phyloP scores from a whole-genome alignment of 92 coral and sea anemone genomes.

The Scolanthus callimorphus region DNA sequence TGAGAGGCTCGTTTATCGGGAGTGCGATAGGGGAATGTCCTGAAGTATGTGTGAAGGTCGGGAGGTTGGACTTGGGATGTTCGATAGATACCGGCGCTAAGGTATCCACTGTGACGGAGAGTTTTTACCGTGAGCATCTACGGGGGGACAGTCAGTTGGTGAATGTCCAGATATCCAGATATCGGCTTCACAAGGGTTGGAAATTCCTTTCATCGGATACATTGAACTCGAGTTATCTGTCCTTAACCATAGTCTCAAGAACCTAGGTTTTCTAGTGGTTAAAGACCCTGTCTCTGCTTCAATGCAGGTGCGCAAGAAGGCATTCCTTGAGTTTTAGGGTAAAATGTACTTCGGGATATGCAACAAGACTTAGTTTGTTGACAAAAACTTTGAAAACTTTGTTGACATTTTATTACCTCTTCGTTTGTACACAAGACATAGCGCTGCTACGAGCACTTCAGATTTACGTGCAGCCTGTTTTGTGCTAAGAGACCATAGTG shows the following conservation, averaged over 20 bases:
- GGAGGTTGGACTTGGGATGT: not conserved
- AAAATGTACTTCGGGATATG: slow-evolving; percentile 37
- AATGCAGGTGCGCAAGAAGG: slow-evolving; percentile 20
- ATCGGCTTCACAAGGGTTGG: slow-evolving; percentile 45
- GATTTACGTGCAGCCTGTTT: no score
- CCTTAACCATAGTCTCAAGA: slow-evolving; percentile 12
- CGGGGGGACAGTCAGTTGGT: slow-evolving; percentile 22
- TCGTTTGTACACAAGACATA: no score
- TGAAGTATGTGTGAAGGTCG: not conserved
- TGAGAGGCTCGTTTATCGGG: not conserved
- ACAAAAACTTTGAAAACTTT: slow-evolving; percentile 39
- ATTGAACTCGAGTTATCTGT: slow-evolving; percentile 53
- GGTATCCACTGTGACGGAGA: not conserved
- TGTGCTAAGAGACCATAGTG: no score
- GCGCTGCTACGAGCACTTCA: no score
- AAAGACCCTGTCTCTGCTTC: slow-evolving; percentile 40
- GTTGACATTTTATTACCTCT: not conserved
- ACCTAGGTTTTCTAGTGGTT: slow-evolving; percentile 25
- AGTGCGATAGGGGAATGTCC: not conserved
- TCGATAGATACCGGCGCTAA: not conserved
- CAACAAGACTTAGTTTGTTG: slow-evolving; percentile 19
- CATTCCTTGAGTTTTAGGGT: slow-evolving; percentile 40
- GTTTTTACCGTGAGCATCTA: slow-evolving; percentile 37
- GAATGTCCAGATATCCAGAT: slow-evolving; percentile 44
- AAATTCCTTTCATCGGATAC: slow-evolving; percentile 38